These are phyloP conservation scores for Embidobia sp. DNA, from an alignment of 2,888 invertebrate species.

Conservation along the genomic window DNA sequence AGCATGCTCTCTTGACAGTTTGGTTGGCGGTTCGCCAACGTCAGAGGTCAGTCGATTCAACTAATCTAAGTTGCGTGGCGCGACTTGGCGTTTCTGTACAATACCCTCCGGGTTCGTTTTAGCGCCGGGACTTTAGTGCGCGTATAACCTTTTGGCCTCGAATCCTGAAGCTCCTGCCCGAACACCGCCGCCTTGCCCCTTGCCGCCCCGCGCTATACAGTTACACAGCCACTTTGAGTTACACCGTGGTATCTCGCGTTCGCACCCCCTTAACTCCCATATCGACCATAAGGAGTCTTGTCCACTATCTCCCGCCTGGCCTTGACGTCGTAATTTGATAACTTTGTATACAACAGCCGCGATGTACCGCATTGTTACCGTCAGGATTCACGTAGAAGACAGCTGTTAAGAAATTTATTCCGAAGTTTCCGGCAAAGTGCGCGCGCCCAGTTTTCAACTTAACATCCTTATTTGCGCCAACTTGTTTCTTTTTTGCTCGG, in stretches of 20 bases:
- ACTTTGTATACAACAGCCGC: constrained; percentile 63
- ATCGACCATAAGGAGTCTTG: constrained; percentile 62
- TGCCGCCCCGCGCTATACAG: constrained; percentile 34
- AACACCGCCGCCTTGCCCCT: background rate
- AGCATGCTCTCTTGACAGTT: constrained; percentile 65
- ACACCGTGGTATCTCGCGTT: constrained; percentile 58
- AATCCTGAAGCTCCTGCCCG: constrained; percentile 11
- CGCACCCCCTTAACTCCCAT: constrained; percentile 61
- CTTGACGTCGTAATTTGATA: constrained; percentile 66
- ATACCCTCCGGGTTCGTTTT: constrained; percentile 68
- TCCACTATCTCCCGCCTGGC: constrained; percentile 64
- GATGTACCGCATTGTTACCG: constrained; percentile 60
- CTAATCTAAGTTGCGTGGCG: constrained; percentile 80
- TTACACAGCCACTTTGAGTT: constrained; percentile 63
- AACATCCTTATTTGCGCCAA: constrained; percentile 5
- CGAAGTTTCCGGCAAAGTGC: constrained; percentile 41
- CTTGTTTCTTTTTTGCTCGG: constrained; percentile 2
- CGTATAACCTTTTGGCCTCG: constrained; percentile 60
- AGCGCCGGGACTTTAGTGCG: constrained; percentile 59
- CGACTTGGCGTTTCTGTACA: constrained; percentile 73
- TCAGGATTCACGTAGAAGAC: constrained; percentile 56
- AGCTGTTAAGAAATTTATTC: constrained; percentile 62
- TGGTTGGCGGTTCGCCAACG: constrained; percentile 76
- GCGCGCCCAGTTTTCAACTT: constrained; percentile 29
- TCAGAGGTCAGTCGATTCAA: constrained; percentile 78